Evolutionary conservation across 1,140 invertebrate species (phyloP).

Genomic region (Sesamia nonagrioides): DNA sequence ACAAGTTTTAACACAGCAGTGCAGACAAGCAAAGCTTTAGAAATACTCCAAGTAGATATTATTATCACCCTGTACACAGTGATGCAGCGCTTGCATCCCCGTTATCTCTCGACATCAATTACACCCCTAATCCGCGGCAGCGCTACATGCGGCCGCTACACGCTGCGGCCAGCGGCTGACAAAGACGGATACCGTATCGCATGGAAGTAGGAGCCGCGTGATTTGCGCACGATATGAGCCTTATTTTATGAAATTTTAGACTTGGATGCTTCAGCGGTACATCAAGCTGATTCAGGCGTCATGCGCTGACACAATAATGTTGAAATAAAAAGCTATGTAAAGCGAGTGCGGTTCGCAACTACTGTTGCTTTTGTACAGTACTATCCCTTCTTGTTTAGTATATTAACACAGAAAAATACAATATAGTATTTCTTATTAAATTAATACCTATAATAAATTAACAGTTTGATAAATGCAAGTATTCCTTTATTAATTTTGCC

Average conservation of each 20-base stretch:
- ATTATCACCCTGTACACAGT: neutral
- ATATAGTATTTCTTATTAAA: too few species aligned
- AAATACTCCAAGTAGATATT: neutral
- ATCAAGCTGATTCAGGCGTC: neutral
- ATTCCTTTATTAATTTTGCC: too few species aligned
- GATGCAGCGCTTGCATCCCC: neutral
- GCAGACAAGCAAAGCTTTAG: neutral
- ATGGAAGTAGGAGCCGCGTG: neutral
- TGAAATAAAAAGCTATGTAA: neutral
- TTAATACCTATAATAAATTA: too few species aligned
- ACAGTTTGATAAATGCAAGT: too few species aligned
- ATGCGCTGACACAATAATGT: neutral
- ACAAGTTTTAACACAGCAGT: too few species aligned
- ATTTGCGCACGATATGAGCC: too few species aligned
- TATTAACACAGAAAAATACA: too few species aligned
- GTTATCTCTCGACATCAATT: constrained; percentile 31
- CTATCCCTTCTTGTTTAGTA: too few species aligned
- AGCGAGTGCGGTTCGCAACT: too few species aligned
- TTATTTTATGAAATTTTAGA: constrained; percentile 2
- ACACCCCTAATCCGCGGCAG: constrained; percentile 26
- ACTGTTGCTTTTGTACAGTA: too few species aligned
- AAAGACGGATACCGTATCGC: neutral
- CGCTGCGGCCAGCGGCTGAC: neutral
- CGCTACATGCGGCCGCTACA: constrained; percentile 9
- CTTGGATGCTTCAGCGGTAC: neutral